A percentile compares a stretch with the other conserved stretches of the same genome.
Conservation (phyloP, 2,797 vertebrate genomes). For the Pagetopsis macropterus region DNA sequence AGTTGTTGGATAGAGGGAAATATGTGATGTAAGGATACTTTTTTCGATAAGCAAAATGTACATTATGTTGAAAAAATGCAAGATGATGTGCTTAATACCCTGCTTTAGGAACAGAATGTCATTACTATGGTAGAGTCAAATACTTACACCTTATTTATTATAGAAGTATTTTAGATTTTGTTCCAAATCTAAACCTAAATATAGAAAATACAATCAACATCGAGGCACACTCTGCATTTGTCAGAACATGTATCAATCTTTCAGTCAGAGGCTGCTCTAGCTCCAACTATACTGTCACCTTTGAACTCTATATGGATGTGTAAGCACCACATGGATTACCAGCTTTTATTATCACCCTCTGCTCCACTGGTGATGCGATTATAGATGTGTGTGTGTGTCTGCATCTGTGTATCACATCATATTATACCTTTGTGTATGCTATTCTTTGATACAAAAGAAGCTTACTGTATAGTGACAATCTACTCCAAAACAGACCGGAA, state of each 20-base stretch:
- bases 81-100: not conserved
- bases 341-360: constrained; percentile 66
- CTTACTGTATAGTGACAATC: constrained; percentile 55
- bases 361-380: constrained; percentile 60
- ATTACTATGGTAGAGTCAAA: not conserved
- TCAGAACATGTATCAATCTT: constrained; percentile 33
- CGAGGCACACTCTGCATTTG: constrained; percentile 5
- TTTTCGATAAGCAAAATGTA: no score
- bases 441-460: constrained; percentile 69
- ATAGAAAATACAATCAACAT: constrained; percentile 8
- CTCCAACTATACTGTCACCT: constrained; percentile 42
- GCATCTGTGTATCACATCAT: constrained; percentile 23
- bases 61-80: not conserved
- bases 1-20: not conserved
- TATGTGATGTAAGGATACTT: not conserved
- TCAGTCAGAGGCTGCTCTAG: constrained; percentile 31
- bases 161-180: not conserved
- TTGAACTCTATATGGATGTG: constrained; percentile 70
- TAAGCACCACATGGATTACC: constrained; percentile 72
- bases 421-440: constrained; percentile 13
- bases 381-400: constrained; percentile 31
- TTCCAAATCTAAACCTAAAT: not conserved
- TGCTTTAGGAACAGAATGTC: not conserved
- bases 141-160: not conserved
- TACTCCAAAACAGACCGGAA: not conserved